A percentile compares a stretch with the other conserved stretches of the same genome.
phyloP scores from a whole-genome alignment of 2,113 vertebrate species.

The Phaetusa simplex region DNA sequence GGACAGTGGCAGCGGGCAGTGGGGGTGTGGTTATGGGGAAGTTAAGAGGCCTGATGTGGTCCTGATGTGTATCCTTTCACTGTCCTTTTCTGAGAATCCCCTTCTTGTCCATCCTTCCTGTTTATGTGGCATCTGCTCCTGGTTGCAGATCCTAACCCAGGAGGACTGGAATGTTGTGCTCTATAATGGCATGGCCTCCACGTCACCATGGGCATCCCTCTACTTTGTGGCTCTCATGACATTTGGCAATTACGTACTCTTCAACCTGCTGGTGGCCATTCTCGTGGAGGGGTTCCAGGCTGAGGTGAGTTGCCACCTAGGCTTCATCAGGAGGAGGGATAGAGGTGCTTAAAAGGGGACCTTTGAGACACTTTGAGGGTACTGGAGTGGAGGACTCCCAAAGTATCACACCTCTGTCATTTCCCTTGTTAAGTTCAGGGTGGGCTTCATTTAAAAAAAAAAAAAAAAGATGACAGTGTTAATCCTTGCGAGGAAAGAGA shows the following conservation, averaged over 20 bases:
- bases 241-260: conserved; percentile 96
- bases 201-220: conserved; percentile 91
- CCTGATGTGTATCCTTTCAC: background rate
- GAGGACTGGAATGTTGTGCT: conserved; percentile 97
- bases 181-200: conserved; percentile 95
- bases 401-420: background rate
- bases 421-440: background rate
- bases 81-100: background rate
- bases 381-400: background rate
- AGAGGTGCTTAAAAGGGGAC: background rate
- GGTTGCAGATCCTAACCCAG: conserved; percentile 90
- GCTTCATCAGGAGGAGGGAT: background rate
- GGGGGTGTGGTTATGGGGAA: background rate
- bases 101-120: background rate
- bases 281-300: conserved; percentile 97
- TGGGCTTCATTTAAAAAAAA: background rate
- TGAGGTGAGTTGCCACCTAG: conserved; percentile 78
- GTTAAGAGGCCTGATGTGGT: background rate
- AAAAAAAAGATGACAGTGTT: accelerated
- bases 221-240: conserved; percentile 98
- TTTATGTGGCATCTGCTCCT: background rate
- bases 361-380: background rate
- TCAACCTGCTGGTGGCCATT: conserved; percentile 96
- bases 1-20: background rate
- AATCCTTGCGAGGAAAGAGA: background rate